phyloP scores from a whole-genome alignment of 2,888 invertebrate species.

The Hyppa rectilinea region DNA sequence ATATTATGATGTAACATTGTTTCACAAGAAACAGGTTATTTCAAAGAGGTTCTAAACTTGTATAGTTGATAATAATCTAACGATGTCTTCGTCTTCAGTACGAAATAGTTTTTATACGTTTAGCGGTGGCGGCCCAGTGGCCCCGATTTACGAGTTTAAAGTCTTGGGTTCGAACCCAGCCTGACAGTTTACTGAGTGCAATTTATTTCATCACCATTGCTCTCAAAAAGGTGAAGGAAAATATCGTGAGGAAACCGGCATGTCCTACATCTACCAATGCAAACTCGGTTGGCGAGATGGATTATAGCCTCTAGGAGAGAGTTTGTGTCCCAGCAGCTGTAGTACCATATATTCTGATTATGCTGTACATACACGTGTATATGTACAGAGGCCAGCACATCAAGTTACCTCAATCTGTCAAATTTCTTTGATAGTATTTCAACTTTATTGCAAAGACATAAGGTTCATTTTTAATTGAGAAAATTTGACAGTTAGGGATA shows the following conservation, averaged over 20 bases:
- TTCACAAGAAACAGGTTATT: conserved; percentile 3
- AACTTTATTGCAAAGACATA: too few species aligned
- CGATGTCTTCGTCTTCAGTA: background rate
- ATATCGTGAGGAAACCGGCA: too few species aligned
- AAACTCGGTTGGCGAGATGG: too few species aligned
- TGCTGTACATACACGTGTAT: background rate
- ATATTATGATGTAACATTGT: background rate
- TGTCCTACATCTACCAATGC: background rate
- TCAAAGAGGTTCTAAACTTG: background rate
- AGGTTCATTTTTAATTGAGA: too few species aligned
- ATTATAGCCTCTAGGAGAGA: background rate
- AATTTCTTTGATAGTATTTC: too few species aligned
- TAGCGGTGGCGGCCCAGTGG: background rate
- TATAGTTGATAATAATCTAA: background rate
- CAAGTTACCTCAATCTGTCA: too few species aligned
- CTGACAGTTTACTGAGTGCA: background rate
- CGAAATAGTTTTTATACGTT: background rate
- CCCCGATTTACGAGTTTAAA: background rate
- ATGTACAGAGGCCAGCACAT: too few species aligned
- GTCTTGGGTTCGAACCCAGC: background rate
- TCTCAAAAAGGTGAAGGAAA: background rate
- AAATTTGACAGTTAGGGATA: too few species aligned
- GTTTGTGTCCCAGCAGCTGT: background rate
- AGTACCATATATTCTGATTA: background rate
- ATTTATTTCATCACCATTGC: background rate